Percentiles rank a stretch among this genome's conserved stretches.
Conservation (phyloP, 1,140 invertebrate species). For the Eriocheir sinensis region DNA sequence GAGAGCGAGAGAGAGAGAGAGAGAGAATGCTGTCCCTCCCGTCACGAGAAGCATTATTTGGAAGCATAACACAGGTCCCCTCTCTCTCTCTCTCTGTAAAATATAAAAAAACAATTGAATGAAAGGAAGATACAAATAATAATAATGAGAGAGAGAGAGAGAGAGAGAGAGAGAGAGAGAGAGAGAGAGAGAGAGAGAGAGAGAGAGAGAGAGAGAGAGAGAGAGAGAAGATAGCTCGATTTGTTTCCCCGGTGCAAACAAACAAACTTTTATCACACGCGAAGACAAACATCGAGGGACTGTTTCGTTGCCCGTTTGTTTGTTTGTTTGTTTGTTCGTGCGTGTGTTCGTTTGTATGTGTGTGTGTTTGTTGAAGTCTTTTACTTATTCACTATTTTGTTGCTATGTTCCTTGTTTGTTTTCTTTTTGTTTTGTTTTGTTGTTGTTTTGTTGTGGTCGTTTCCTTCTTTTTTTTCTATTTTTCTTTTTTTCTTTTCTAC, state of each 20-base stretch:
- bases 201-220: background rate
- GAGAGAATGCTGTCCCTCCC: too few species aligned
- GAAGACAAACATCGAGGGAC: background rate
- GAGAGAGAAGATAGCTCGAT: background rate
- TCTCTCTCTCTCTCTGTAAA: too few species aligned
- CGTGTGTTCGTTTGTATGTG: background rate
- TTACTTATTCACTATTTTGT: background rate
- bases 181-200: background rate
- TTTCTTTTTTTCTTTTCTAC: conserved; percentile 18
- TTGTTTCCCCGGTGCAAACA: too few species aligned
- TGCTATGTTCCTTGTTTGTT: background rate
- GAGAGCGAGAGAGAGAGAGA: too few species aligned
- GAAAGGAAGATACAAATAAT: too few species aligned
- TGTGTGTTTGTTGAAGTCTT: background rate
- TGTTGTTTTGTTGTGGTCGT: background rate
- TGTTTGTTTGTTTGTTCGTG: conserved; percentile 15
- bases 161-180: too few species aligned
- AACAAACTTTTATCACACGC: too few species aligned
- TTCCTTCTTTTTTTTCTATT: background rate
- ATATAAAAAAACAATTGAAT: too few species aligned
- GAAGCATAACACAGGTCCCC: too few species aligned
- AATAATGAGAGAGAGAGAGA: too few species aligned
- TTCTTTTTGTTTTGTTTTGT: background rate
- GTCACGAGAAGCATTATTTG: too few species aligned
- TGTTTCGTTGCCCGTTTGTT: background rate